Evolutionary conservation across 2,113 vertebrate species (phyloP), one percentile per base, ranked within the genome.

Genomic region (Toxotes chatareus): DNA sequence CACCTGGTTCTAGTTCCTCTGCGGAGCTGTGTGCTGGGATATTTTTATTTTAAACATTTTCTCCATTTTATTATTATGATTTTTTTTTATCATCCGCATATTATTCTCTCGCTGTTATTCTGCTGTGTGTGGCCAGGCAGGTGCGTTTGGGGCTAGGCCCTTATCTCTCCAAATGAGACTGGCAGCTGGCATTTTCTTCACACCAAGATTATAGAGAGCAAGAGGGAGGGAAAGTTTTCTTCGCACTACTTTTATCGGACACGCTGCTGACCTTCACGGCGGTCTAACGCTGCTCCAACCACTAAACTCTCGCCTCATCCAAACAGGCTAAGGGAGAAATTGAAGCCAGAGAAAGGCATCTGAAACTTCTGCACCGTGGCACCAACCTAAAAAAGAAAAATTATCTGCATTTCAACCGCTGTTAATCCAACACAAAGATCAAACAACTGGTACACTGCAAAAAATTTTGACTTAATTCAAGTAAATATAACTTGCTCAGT

Each of bases 111-210:
- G 1, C 62, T 61, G 76, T 68, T 87, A 64, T 86, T 78, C 71
- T 17, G 79, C 83, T 70, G 82, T 60, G 76, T 82, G 86, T 72
- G 79, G 57, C 79, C 74, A 79, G 82, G 70, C 76, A 74, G 83
- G 78, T 77, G 83, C 71, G 85, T 78, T 83, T 23, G 47, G 73
- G 76, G 75, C 64, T 32, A 9, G 76, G 72, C 38, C 67, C 88
- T 89, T 93, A 93, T 93, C 89, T 88, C 76, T 64, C 64, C 49
- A 85, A 93, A 92, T 86, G 88, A 92, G 90, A 82, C 65, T 68
- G 88, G 91, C 90, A 89, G 87, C 90, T 88, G 87, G 89, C 85
- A 86, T 90, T 90, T 90, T 85, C 79, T 76, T 80, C 88, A 79
- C 84, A 57, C 38, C 0, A 74, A 87, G 89, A 93, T 92, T 92